Evolutionary conservation across 1,140 invertebrate genomes (phyloP).

Genomic region (Drosophila fuyamai): DNA sequence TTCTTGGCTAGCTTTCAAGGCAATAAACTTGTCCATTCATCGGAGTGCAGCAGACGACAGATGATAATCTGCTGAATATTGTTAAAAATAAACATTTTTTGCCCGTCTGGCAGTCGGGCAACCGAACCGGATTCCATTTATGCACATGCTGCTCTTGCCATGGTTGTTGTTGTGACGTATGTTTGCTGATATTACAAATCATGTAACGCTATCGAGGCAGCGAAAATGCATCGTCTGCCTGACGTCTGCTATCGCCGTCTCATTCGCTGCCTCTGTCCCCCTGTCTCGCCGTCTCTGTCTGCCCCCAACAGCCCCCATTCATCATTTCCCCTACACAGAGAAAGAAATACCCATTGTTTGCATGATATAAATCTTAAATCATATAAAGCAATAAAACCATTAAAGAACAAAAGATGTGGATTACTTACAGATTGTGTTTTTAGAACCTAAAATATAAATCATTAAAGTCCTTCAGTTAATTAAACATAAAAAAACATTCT

Average conservation of each 20-base stretch:
- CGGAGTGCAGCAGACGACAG: slow-evolving; percentile 51
- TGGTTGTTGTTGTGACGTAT: slow-evolving; percentile 52
- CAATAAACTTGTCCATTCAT: slow-evolving; percentile 66
- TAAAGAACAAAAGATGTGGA: background rate
- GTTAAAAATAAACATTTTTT: slow-evolving; percentile 75
- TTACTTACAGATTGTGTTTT: too few species aligned
- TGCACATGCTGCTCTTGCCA: slow-evolving; percentile 28
- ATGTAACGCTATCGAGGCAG: slow-evolving; percentile 70
- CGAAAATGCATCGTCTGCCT: slow-evolving; percentile 56
- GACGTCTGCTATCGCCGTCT: slow-evolving; percentile 60
- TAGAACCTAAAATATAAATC: too few species aligned
- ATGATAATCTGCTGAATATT: slow-evolving; percentile 76
- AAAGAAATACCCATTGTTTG: background rate
- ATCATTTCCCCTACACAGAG: slow-evolving; percentile 52
- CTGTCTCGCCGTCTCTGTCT: slow-evolving; percentile 24
- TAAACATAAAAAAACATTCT: too few species aligned
- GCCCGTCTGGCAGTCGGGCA: slow-evolving; percentile 23
- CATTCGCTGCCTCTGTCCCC: background rate
- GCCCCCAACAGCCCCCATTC: slow-evolving; percentile 48
- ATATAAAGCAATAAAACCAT: background rate
- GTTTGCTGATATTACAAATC: slow-evolving; percentile 80
- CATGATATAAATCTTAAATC: too few species aligned
- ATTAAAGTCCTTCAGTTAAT: too few species aligned
- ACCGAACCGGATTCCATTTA: slow-evolving; percentile 70
- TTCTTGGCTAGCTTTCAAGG: slow-evolving; percentile 62